A percentile compares a stretch with the other conserved stretches of the same genome.
phyloP scores from a whole-genome alignment of 30 jellyfish, hydroid and myxozoan species.

The Mastigias papua region DNA sequence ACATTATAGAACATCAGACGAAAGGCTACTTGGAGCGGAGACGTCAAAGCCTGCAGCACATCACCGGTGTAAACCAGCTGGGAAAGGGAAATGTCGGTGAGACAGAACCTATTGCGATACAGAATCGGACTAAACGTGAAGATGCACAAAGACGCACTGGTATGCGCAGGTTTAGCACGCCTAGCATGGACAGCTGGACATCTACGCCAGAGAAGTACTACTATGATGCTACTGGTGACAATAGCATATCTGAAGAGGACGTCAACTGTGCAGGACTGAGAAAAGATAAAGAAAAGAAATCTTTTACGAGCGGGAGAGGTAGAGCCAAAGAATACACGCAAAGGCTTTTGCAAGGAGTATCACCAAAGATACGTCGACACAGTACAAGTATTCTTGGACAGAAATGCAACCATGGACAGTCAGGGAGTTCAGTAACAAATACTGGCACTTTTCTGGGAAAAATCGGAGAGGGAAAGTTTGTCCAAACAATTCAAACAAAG shows the following conservation, averaged over 20 bases:
- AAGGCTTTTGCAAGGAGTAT: conserved; percentile 61
- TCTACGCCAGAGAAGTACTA: conserved; percentile 77
- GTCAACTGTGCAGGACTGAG: conserved; percentile 39
- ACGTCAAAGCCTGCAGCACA: conserved; percentile 55
- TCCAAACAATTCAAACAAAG: conserved; percentile 75
- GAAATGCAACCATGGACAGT: background rate
- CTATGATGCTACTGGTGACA: conserved; percentile 78
- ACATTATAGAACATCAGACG: conserved; percentile 62
- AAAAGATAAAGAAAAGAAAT: conserved; percentile 49
- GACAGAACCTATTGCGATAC: conserved; percentile 35
- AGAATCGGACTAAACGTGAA: conserved; percentile 38
- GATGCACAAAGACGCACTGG: conserved; percentile 55
- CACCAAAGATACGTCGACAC: conserved; percentile 72
- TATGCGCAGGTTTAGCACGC: conserved; percentile 72
- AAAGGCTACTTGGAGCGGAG: conserved; percentile 30
- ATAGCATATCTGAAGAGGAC: conserved; percentile 65
- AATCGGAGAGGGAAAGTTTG: conserved; percentile 71
- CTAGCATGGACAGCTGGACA: conserved; percentile 83
- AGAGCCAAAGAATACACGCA: conserved; percentile 69
- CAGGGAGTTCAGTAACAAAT: conserved; percentile 21
- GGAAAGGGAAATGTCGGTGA: background rate
- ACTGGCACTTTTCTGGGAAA: conserved; percentile 48
- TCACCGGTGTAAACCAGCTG: conserved; percentile 5
- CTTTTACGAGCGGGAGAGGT: conserved; percentile 52
- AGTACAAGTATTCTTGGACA: conserved; percentile 62